Conservation (phyloP, 2,797 vertebrate genomes). For the Ctenopoma kingsleyae region DNA sequence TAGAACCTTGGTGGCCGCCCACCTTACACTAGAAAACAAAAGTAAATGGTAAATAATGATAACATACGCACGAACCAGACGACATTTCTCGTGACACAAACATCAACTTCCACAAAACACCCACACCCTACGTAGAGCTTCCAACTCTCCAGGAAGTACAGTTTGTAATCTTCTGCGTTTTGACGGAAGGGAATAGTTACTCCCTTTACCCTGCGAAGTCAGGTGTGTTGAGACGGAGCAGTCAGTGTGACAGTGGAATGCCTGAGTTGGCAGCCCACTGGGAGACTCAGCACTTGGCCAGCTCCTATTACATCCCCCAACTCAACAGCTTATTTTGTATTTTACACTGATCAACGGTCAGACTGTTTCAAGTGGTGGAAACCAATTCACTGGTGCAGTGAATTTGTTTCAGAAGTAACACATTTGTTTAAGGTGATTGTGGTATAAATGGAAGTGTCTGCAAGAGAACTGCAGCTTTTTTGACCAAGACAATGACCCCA, state of each 20-base stretch:
- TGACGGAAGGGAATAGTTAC: constrained; percentile 21
- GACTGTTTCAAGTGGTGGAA: no score
- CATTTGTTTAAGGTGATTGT: no score
- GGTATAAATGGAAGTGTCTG: no score
- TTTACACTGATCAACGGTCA: no score
- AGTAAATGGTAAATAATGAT: background rate
- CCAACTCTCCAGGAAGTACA: constrained; percentile 32
- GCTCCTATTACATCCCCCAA: no score
- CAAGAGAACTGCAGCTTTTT: no score
- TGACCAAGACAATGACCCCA: no score
- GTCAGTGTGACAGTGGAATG: constrained; percentile 11
- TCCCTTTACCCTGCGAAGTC: constrained; percentile 35
- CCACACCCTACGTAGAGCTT: background rate
- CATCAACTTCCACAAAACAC: constrained; percentile 28
- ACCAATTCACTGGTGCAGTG: no score
- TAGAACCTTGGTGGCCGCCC: background rate
- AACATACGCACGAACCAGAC: background rate
- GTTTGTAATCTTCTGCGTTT: background rate
- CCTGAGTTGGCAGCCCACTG: no score
- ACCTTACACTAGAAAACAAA: background rate
- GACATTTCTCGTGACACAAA: constrained; percentile 23
- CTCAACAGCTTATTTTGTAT: no score
- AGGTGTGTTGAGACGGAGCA: constrained; percentile 49
- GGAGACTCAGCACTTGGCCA: no score
- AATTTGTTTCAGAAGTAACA: no score